Evolutionary conservation across 2,888 invertebrate species (phyloP).

Genomic region (Patella depressa): DNA sequence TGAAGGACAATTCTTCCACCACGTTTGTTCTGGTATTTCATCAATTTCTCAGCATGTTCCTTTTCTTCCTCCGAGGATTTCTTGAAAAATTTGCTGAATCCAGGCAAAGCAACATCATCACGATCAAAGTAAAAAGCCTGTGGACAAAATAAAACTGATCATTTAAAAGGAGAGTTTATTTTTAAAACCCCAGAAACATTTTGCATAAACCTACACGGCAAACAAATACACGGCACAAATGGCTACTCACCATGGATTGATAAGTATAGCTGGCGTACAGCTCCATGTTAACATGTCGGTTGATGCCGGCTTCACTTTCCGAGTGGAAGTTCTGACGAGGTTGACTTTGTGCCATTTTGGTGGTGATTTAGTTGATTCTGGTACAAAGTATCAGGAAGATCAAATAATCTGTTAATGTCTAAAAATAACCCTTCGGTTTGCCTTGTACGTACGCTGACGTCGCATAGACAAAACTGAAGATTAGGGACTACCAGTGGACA

Average conservation of each 20-base stretch:
- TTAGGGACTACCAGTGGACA: too few relatives aligned
- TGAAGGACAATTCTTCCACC: slow-evolving; percentile 82
- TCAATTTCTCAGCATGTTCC: slow-evolving; percentile 81
- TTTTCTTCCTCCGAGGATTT: slow-evolving; percentile 84
- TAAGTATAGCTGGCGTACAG: slow-evolving; percentile 70
- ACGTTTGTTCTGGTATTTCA: slow-evolving; percentile 78
- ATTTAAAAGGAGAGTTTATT: too few relatives aligned
- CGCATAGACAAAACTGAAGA: slow-evolving; percentile 58
- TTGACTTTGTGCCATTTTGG: slow-evolving; percentile 60
- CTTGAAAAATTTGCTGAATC: slow-evolving; percentile 79
- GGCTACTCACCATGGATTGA: slow-evolving; percentile 65
- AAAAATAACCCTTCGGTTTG: slow-evolving; percentile 29
- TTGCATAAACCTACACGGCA: too few relatives aligned
- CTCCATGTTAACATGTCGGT: slow-evolving; percentile 71
- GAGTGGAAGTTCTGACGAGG: slow-evolving; percentile 71
- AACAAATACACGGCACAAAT: too few relatives aligned
- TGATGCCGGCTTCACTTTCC: slow-evolving; percentile 69
- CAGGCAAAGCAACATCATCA: slow-evolving; percentile 82
- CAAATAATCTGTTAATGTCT: neutral
- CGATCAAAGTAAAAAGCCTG: slow-evolving; percentile 85
- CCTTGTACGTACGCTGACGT: slow-evolving; percentile 71
- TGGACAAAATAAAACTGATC: too few relatives aligned
- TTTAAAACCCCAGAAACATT: too few relatives aligned
- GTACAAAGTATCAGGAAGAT: neutral
- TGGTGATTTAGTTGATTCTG: slow-evolving; percentile 13